Base-by-base conservation (phyloP, 2,113 vertebrate species). In the Eulemur macaco region DNA sequence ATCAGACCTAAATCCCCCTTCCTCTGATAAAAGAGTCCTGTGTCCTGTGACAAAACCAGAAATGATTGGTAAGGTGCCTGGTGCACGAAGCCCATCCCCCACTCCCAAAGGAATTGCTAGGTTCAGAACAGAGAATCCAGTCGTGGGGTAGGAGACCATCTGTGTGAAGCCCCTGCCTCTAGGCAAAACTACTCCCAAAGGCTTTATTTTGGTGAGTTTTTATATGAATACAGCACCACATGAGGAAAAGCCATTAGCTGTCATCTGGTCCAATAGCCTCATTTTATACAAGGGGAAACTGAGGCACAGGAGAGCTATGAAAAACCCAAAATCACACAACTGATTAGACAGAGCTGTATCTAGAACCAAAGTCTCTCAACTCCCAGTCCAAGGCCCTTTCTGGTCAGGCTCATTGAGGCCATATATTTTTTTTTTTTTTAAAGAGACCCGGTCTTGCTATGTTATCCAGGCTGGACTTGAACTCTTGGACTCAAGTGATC, bases 21-120 rank as follows among this genome's bases (percentile, higher is more conserved):
- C 86, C 90, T 91, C 88, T 86, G 95, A 96, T 94, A 92, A 94
- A 92, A 90, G 77, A 47, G n/a, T 69, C 56, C 96, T 83, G 85
- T 34, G 81, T 84, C 82, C 68, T 69, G 66, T 60, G 88, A 96
- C 77, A 86, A 91, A 74, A 29, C 37, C 34, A 80, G 66, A 45
- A 94, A 86, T 10, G 63, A 92, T 1, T 34, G 83, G 83, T 89
- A 93, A 78, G 68, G 73, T 83, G 66, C 74, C 80, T 73, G 42
- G 1, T 45, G 8, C 11, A 1, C 0, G 1, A 39, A 66, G 81
- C 68, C 50, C 25, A 3, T 68, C 71, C 42, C 86, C 63, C 54
- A 2, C 50, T 87, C 69, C 82, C 71, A 18, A 37, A 90, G 12
- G 50, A 77, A 54, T 34, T 31, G 20, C 54, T 52, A 14, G 31